Conservation (phyloP, 2,113 vertebrate species). For the Alethe diademata region DNA sequence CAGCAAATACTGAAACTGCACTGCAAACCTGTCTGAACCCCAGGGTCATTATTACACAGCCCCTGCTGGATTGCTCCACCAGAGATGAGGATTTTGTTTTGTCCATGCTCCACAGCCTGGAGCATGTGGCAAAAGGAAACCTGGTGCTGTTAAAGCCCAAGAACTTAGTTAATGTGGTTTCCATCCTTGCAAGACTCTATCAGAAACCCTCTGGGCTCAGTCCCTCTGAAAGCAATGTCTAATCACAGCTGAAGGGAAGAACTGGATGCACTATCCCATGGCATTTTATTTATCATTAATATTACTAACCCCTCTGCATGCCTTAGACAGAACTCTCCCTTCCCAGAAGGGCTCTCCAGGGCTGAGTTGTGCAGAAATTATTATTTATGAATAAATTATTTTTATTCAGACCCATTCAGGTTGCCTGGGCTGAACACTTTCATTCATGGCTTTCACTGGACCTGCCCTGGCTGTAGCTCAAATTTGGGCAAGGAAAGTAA, state of each 20-base stretch:
- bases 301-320: not conserved
- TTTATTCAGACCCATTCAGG: not conserved
- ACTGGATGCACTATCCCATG: not conserved
- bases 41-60: accelerated
- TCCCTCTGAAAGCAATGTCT: not conserved
- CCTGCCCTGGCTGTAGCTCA: not conserved
- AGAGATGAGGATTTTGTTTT: not conserved
- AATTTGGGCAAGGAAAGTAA: not conserved
- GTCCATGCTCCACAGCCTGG: not conserved
- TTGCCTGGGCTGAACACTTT: not conserved
- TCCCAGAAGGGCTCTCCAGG: not conserved
- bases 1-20: not conserved
- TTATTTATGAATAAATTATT: not conserved
- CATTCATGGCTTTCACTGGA: accelerated
- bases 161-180: not conserved
- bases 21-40: not conserved
- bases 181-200: not conserved
- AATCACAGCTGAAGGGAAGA: not conserved
- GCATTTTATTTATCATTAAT: not conserved
- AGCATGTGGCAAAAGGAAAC: not conserved
- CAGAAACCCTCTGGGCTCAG: not conserved
- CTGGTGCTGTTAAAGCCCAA: not conserved
- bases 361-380: not conserved
- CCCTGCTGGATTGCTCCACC: not conserved
- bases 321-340: not conserved